phyloP scores from a whole-genome alignment of 2,797 vertebrate species.

The Paedocypris micromegethes region DNA sequence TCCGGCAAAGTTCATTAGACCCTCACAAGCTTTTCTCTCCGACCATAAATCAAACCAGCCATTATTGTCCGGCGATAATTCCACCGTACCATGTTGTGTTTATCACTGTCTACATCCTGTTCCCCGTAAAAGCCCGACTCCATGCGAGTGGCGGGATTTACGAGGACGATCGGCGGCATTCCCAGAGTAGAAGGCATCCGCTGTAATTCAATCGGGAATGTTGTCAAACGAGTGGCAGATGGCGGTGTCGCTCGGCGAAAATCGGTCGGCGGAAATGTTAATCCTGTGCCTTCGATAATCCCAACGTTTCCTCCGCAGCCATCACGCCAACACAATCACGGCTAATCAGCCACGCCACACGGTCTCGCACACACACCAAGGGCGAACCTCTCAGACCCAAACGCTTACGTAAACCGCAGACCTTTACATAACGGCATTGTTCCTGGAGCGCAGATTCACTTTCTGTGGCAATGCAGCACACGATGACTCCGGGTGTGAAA shows the following conservation, averaged over 20 bases:
- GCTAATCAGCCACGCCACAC: slow-evolving; percentile 12
- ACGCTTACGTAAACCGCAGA: slow-evolving; percentile 23
- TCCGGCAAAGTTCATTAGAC: slow-evolving; percentile 13
- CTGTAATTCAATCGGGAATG: slow-evolving; percentile 67
- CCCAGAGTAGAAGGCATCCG: slow-evolving; percentile 58
- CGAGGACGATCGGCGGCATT: slow-evolving; percentile 48
- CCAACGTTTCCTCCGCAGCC: slow-evolving; percentile 25
- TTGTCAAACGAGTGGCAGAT: slow-evolving; percentile 62
- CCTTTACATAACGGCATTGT: slow-evolving; percentile 23
- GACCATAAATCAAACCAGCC: background rate
- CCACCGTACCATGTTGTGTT: background rate
- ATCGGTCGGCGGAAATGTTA: slow-evolving; percentile 51
- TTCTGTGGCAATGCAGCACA: background rate
- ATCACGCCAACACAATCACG: slow-evolving; percentile 21
- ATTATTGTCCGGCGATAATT: background rate
- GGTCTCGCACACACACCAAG: slow-evolving; percentile 34
- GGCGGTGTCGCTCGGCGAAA: slow-evolving; percentile 48
- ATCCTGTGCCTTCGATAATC: slow-evolving; percentile 49
- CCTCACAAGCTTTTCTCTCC: slow-evolving; percentile 12
- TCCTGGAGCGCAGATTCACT: slow-evolving; percentile 19
- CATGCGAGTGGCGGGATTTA: too few species aligned
- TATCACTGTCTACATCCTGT: background rate
- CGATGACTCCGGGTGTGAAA: background rate
- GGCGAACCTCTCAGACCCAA: slow-evolving; percentile 26
- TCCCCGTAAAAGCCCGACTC: slow-evolving; percentile 6